Evolutionary conservation across 1,140 invertebrate genomes (phyloP), one percentile per base, ranked within the genome.

Genomic region (Microplitis demolitor): DNA sequence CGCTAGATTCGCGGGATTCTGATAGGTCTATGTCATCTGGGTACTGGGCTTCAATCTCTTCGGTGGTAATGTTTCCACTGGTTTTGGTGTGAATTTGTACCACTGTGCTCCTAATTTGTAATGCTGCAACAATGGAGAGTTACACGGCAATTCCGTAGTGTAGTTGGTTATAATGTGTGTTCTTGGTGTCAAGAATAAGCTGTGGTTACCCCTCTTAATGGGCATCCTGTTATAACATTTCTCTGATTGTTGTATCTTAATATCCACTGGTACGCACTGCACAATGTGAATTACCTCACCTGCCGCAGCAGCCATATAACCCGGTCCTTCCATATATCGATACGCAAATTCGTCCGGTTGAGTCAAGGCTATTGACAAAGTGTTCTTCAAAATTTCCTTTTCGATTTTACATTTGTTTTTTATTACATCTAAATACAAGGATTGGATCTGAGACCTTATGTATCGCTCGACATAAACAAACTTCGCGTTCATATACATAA

Each of bases 221-320:
- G 74, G 69, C 6, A 81, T 6, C 58, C 78, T 72, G 0, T 61
- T 34, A n/a, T 76, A 79, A 73, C 77, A 79, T 64, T 77, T 39
- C 8, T 77, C 14, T 0, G 54, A 68, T 13, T 58, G 53, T 31
- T 67, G n/a, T 0, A 74, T 2, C 33, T 13, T 73, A 1, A 77
- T 69, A 0, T 71, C 54, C 0, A 76, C 45, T 0, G 76, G 74
- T 14, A 77, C 63, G 16, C 78, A 80, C 64, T 78, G 70, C 0
- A 75, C 54, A 0, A 79, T 35, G 50, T 72, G 69, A 3, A 75
- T 50, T 8, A 54, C 72, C 74, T 79, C 76, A 11, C 78, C 77
- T 0, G 63, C 56, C 0, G 71, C 31, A 0, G 71, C 35, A 0
- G 73, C 77, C 76, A 79, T 79, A 56, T 74, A 76, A 0, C 72